Percentiles rank a stretch among this genome's conserved stretches.
Evolutionary conservation across 2,113 vertebrate genomes (phyloP).

Genomic region (Odontophorus gujanensis): DNA sequence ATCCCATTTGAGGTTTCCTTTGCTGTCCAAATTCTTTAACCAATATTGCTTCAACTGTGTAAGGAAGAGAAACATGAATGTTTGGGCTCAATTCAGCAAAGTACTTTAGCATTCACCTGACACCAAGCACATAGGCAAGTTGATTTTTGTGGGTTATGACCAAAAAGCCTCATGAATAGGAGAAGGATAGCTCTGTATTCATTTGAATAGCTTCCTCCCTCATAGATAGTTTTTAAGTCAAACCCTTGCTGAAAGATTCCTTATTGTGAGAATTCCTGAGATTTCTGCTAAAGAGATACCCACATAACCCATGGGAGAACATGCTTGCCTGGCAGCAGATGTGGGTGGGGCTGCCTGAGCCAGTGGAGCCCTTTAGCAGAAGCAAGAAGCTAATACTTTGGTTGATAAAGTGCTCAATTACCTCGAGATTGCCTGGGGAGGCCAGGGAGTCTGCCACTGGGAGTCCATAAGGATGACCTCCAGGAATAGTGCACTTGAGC

Average conservation of each 20-base stretch:
- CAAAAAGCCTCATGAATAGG: not conserved
- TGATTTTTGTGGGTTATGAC: slow-evolving; percentile 12
- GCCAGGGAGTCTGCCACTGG: accelerated
- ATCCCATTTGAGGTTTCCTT: slow-evolving; percentile 5
- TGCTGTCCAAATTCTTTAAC: slow-evolving; percentile 20
- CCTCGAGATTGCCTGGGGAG: not conserved
- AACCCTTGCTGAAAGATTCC: not conserved
- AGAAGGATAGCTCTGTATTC: not conserved
- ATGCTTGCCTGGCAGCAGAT: not conserved
- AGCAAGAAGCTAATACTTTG: slow-evolving; percentile 4
- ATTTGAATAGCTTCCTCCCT: not conserved
- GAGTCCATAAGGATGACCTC: slow-evolving; percentile 14
- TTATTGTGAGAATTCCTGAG: not conserved
- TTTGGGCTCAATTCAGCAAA: not conserved
- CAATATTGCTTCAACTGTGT: not conserved
- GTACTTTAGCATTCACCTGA: not conserved
- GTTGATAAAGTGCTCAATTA: slow-evolving; percentile 34
- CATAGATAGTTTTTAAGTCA: not conserved
- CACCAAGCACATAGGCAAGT: not conserved
- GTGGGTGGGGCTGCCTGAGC: not conserved
- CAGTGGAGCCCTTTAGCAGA: not conserved
- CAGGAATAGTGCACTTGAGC: not conserved
- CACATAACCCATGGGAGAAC: not conserved
- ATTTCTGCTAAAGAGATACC: not conserved
- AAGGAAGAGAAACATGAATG: not conserved